phyloP scores from a whole-genome alignment of 35 echinoderm and acorn worm genomes.

The Strongylocentrotus purpuratus region DNA sequence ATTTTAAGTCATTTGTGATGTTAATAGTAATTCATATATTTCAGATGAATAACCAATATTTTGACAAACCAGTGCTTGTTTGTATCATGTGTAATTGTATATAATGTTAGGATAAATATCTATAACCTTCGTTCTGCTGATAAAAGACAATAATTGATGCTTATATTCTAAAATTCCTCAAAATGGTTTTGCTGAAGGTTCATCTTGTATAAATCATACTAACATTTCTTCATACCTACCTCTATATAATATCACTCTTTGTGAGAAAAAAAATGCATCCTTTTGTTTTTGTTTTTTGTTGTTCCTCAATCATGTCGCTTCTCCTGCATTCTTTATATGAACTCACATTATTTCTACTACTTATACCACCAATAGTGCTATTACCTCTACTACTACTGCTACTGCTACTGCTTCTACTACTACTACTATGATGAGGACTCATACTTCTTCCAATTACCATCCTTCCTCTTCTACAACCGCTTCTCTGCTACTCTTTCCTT shows the following conservation, averaged over 20 bases:
- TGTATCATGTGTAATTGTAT: neutral
- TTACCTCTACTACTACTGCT: too few species aligned
- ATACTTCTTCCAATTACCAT: too few species aligned
- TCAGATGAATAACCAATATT: neutral
- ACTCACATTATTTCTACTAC: neutral
- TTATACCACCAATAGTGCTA: too few species aligned
- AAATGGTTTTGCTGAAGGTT: neutral
- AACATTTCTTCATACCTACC: neutral
- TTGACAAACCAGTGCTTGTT: neutral
- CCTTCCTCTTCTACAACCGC: too few species aligned
- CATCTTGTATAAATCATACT: neutral
- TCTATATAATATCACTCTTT: neutral
- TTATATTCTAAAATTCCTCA: neutral
- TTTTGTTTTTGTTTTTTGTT: neutral
- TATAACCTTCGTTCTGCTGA: neutral
- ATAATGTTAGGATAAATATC: neutral
- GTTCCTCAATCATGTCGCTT: neutral
- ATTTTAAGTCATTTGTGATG: conserved; percentile 4
- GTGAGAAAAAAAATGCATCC: neutral
- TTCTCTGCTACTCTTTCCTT: too few species aligned
- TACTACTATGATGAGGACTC: too few species aligned
- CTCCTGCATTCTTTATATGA: neutral
- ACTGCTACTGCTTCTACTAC: too few species aligned
- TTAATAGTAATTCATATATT: neutral
- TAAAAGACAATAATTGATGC: neutral